Percentiles rank a stretch among this genome's conserved stretches.
These are phyloP conservation scores for Zaprionus vittiger DNA, from an alignment of 1,140 invertebrate genomes.

Conservation along the genomic window DNA sequence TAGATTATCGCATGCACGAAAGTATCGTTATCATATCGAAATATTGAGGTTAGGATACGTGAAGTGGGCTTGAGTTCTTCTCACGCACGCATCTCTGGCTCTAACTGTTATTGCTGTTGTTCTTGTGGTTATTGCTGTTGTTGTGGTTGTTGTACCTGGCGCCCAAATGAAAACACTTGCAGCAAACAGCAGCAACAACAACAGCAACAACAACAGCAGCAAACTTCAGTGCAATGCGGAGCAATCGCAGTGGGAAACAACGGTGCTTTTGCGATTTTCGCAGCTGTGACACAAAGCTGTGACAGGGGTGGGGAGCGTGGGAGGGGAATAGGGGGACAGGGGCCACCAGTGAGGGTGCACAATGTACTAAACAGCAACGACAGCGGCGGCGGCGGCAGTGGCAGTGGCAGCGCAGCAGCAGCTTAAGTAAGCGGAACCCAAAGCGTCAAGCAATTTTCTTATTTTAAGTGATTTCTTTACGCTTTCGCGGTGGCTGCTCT, in stretches of 20 bases:
- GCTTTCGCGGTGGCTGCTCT: constrained; percentile 58
- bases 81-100: constrained; percentile 24
- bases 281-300: constrained; percentile 48
- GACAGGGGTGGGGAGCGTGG: background rate
- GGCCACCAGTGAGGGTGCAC: constrained; percentile 1
- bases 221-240: constrained; percentile 4
- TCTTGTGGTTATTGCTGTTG: background rate
- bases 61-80: background rate
- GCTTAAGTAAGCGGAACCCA: constrained; percentile 51
- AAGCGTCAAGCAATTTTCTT: constrained; percentile 51
- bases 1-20: no score
- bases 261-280: constrained; percentile 42
- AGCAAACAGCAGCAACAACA: background rate
- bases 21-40: background rate
- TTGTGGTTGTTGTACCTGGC: constrained; percentile 21
- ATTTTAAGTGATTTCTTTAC: constrained; percentile 72
- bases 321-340: background rate
- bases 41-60: background rate
- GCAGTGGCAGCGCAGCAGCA: background rate
- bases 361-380: background rate
- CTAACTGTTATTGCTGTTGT: constrained; percentile 15
- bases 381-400: no score
- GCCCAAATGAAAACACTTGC: constrained; percentile 32
- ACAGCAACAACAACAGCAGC: no score
- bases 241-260: constrained; percentile 39